phyloP scores from a whole-genome alignment of 2,888 invertebrate species.

The Chrysolina haemoptera region DNA sequence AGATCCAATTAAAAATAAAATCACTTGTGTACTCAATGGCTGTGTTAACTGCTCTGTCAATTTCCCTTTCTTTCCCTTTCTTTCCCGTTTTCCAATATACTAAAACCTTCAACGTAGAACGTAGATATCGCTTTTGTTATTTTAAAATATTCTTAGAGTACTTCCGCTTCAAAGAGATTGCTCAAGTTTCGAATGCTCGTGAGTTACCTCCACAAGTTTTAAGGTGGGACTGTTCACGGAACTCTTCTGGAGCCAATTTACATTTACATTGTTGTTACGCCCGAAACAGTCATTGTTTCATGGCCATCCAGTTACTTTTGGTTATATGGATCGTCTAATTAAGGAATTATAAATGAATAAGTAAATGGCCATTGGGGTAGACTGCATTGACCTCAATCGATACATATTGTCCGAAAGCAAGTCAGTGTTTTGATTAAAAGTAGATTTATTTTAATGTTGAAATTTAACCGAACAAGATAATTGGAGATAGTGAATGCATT shows the following conservation, averaged over 20 bases:
- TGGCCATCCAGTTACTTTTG: constrained; percentile 21
- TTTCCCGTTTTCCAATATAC: no score
- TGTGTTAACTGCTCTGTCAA: no score
- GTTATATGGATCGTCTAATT: constrained; percentile 8
- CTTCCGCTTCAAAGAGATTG: constrained; percentile 14
- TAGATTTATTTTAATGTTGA: constrained; percentile 8
- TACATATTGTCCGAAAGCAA: neutral
- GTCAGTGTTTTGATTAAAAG: neutral
- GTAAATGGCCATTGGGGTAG: neutral
- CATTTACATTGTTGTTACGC: constrained; percentile 16
- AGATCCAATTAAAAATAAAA: no score
- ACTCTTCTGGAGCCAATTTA: constrained; percentile 17
- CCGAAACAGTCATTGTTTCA: constrained; percentile 19
- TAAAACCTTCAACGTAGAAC: neutral
- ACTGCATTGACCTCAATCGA: constrained; percentile 16
- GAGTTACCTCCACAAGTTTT: constrained; percentile 16
- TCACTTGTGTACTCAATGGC: no score
- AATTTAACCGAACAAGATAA: constrained; percentile 3
- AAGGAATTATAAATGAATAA: neutral
- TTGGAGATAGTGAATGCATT: constrained; percentile 11
- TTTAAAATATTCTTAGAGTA: neutral
- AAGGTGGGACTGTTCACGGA: constrained; percentile 17
- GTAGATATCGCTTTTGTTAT: neutral
- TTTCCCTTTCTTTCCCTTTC: no score
- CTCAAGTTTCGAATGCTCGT: constrained; percentile 10